Evolutionary conservation across 2,888 invertebrate genomes (phyloP).

Genomic region (Tortricodes alternella): DNA sequence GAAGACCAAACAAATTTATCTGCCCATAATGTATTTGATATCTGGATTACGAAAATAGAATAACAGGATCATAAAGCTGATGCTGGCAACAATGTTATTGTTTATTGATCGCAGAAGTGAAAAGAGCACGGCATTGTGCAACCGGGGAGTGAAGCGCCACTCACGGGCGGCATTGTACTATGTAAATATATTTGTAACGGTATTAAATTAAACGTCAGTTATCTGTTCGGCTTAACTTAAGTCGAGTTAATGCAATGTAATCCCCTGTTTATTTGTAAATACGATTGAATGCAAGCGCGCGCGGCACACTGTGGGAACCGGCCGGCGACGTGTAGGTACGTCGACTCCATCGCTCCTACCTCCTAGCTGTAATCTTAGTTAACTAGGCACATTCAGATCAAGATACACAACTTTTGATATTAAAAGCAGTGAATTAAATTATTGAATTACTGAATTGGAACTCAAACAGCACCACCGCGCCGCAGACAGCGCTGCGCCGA

Average conservation of each 20-base stretch:
- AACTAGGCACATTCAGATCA: too few relatives aligned
- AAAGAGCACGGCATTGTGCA: not conserved
- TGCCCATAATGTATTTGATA: too few relatives aligned
- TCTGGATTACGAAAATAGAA: too few relatives aligned
- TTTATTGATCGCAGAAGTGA: not conserved
- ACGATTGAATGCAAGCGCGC: not conserved
- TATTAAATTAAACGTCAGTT: conserved; percentile 25
- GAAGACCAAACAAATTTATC: too few relatives aligned
- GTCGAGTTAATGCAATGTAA: conserved; percentile 10
- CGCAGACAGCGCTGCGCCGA: conserved; percentile 21
- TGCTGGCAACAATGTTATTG: not conserved
- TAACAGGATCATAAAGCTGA: too few relatives aligned
- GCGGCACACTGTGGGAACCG: not conserved
- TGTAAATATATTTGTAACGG: conserved; percentile 26
- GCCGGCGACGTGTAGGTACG: too few relatives aligned
- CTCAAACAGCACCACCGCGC: not conserved
- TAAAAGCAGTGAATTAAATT: not conserved
- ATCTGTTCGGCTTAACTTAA: conserved; percentile 16
- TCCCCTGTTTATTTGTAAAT: not conserved
- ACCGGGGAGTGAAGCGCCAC: not conserved
- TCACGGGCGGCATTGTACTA: conserved; percentile 15
- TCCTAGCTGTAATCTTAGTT: too few relatives aligned
- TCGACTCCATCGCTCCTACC: too few relatives aligned
- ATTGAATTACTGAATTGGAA: conserved; percentile 37
- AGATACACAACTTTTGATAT: too few relatives aligned